Percentiles rank a stretch among this genome's conserved stretches.
These are phyloP conservation scores for Synanthedon vespiformis DNA, from an alignment of 2,888 invertebrate genomes.

Conservation along the genomic window DNA sequence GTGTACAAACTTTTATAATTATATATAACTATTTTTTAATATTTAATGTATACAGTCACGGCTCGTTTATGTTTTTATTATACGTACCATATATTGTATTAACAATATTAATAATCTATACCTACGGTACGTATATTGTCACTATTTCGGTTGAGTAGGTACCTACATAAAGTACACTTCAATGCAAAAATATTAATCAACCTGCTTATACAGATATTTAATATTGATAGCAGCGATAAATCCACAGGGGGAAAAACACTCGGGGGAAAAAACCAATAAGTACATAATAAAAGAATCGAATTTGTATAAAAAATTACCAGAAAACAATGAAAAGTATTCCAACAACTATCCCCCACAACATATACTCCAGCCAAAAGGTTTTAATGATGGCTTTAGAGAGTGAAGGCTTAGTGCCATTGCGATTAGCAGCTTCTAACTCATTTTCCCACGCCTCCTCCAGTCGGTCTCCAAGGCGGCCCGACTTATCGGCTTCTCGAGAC, in stretches of 20 bases:
- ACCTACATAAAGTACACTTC: too few relatives aligned
- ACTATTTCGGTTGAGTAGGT: too few relatives aligned
- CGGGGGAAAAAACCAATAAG: background rate
- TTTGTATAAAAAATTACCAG: slow-evolving; percentile 51
- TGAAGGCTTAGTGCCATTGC: slow-evolving; percentile 67
- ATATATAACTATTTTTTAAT: too few relatives aligned
- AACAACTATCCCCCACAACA: slow-evolving; percentile 70
- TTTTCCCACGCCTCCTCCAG: slow-evolving; percentile 76
- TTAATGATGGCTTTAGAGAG: slow-evolving; percentile 70
- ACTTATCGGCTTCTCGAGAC: slow-evolving; percentile 71
- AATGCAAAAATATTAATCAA: too few relatives aligned
- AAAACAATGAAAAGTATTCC: slow-evolving; percentile 70
- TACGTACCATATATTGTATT: too few relatives aligned
- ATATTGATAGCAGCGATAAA: too few relatives aligned
- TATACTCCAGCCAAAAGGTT: slow-evolving; percentile 72
- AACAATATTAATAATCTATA: too few relatives aligned
- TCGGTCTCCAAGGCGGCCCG: slow-evolving; percentile 74
- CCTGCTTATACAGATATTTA: too few relatives aligned
- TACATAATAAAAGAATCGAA: background rate
- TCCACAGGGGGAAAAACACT: background rate
- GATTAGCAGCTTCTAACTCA: slow-evolving; percentile 62
- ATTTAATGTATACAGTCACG: too few relatives aligned
- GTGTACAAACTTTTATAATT: too few relatives aligned
- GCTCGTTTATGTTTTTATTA: too few relatives aligned
- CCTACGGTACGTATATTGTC: too few relatives aligned